These are phyloP conservation scores for Peromyscus nudipes DNA, from an alignment of 2,797 vertebrate species.

Conservation along the genomic window DNA sequence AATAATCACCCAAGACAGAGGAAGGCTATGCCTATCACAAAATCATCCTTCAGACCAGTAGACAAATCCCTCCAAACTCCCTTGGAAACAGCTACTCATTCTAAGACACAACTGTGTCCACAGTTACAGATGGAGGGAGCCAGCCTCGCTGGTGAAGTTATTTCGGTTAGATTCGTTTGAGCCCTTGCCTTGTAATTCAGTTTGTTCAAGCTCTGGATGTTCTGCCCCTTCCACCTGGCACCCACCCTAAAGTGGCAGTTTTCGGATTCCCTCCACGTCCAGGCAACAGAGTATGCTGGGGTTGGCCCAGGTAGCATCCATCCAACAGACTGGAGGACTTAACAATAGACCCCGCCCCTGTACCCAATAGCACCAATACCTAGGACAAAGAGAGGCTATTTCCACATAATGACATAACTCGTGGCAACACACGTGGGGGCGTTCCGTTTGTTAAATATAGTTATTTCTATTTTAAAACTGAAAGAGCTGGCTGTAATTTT, in stretches of 20 bases:
- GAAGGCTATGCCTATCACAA: not conserved
- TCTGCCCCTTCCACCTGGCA: conserved; percentile 45
- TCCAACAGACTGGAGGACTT: not conserved
- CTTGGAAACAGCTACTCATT: not conserved
- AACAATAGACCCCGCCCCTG: conserved; percentile 61
- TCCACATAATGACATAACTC: conserved; percentile 77
- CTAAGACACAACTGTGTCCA: not conserved
- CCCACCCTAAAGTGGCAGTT: not conserved
- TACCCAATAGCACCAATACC: conserved; percentile 62
- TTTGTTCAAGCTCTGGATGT: conserved; percentile 16
- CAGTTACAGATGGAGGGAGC: conserved; percentile 5
- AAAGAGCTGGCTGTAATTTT: conserved; percentile 76
- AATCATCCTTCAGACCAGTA: not conserved
- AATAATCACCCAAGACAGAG: not conserved
- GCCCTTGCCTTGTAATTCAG: conserved; percentile 44
- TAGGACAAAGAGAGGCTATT: conserved; percentile 75
- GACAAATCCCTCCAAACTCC: not conserved
- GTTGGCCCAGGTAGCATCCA: not conserved
- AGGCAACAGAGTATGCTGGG: not conserved
- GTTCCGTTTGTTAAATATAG: conserved; percentile 81
- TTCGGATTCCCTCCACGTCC: not conserved
- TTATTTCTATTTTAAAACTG: conserved; percentile 80
- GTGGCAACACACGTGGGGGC: conserved; percentile 69
- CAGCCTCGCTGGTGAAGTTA: conserved; percentile 36
- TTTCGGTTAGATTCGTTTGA: conserved; percentile 54